Percentiles rank a stretch among this genome's conserved stretches.
Evolutionary conservation across 2,797 vertebrate genomes (phyloP).

Genomic region (Diglossa cyanea): DNA sequence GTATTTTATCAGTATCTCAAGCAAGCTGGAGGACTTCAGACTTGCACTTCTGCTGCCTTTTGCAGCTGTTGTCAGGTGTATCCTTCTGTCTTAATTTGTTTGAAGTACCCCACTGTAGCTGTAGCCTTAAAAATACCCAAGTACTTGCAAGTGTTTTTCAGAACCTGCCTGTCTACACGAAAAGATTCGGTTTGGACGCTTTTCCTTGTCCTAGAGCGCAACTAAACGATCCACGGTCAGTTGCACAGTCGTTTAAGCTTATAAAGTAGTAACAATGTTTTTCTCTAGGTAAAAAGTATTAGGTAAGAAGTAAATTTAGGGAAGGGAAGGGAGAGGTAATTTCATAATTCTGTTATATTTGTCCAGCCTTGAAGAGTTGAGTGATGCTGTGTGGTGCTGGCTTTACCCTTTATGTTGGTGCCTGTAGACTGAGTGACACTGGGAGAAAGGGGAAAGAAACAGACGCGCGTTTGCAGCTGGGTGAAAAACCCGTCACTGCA

Average conservation of each 20-base stretch:
- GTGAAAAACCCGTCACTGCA: accelerated
- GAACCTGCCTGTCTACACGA: accelerated
- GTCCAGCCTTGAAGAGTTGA: accelerated
- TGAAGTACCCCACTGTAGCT: not conserved
- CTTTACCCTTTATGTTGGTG: not conserved
- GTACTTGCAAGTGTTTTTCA: not conserved
- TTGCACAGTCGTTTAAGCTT: not conserved
- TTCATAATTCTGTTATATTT: accelerated
- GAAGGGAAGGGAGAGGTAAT: not conserved
- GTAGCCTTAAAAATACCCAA: not conserved
- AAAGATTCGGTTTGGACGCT: accelerated
- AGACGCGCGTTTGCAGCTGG: accelerated
- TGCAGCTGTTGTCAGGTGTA: not conserved
- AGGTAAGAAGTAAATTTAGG: too few species aligned
- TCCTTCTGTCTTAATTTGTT: not conserved
- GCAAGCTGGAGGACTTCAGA: not conserved
- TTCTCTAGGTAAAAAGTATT: not conserved
- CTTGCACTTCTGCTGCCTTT: not conserved
- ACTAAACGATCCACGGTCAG: accelerated
- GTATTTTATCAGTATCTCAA: not conserved
- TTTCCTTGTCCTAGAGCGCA: not conserved
- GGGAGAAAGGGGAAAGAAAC: accelerated
- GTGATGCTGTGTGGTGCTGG: accelerated
- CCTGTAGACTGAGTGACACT: accelerated
- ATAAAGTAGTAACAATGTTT: accelerated